Percentiles rank a stretch among this genome's conserved stretches.
phyloP scores from a whole-genome alignment of 2,797 vertebrate genomes.

The Echeneis naucrates region DNA sequence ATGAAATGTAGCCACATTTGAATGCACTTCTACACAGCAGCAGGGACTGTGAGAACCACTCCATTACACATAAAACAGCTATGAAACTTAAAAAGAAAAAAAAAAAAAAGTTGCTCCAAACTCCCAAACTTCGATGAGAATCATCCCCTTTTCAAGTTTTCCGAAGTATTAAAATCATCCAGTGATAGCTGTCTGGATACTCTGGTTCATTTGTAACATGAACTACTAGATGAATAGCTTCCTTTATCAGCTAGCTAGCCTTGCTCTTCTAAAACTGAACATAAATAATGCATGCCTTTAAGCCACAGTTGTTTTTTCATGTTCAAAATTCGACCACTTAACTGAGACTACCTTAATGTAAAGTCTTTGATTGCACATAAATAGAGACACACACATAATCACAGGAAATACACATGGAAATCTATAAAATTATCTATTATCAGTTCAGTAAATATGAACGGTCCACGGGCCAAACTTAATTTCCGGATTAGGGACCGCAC shows the following conservation, averaged over 20 bases:
- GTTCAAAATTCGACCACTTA: slow-evolving; percentile 2
- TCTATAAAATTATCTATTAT: slow-evolving; percentile 35
- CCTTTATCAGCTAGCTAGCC: neutral
- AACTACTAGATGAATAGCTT: neutral
- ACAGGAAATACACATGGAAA: slow-evolving; percentile 10
- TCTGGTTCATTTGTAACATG: neutral
- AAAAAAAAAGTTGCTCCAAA: no score
- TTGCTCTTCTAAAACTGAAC: neutral
- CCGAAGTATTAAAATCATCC: neutral
- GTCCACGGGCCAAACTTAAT: slow-evolving; percentile 41
- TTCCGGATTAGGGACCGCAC: slow-evolving; percentile 28
- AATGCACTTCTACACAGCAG: slow-evolving; percentile 35
- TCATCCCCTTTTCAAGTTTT: neutral
- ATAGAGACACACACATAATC: neutral
- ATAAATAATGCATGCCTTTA: neutral
- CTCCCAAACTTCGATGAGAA: neutral
- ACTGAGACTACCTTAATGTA: slow-evolving; percentile 14
- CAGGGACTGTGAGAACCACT: slow-evolving; percentile 16
- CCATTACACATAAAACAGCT: no score
- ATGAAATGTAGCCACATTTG: slow-evolving; percentile 66
- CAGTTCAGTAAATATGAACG: slow-evolving; percentile 30
- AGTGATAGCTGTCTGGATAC: neutral
- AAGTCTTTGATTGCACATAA: slow-evolving; percentile 5
- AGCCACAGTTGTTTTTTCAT: neutral
- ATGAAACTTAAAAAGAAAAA: no score